Base-by-base conservation (phyloP, 2,113 vertebrate species). In the Egretta garzetta region DNA sequence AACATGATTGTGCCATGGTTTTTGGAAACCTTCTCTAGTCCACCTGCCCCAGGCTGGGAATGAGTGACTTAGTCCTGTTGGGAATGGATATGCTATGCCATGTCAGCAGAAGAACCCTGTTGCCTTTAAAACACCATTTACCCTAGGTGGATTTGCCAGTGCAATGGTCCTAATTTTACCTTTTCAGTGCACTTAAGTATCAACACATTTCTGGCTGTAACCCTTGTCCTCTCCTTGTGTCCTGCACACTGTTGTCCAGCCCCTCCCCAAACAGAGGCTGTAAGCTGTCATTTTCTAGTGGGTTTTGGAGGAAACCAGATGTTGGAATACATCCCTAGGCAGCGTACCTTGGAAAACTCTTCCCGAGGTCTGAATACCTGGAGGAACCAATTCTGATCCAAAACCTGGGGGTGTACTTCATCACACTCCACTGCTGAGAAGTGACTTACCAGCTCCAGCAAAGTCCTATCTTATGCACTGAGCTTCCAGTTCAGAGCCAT, bases 21-120 rank as follows among this genome's bases (percentile, higher is more conserved):
- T 94, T 74, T 53, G 68, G 32, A n/a, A 11, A 28, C 8, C 20
- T 18, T 21, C 13, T 58, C 19, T 43, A 64, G 6, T 13, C 13
- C 18, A 30, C 4, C 32, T 56, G 10, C 6, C 8, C 22, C 20
- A 62, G n/a, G 7, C 3, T 77, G 32, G 30, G 50, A 66, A 16
- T 0, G 1, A 67, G 12, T 3, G 6, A 43, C 23, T 35, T 50
- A 60, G 13, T 24, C 28, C 14, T 43, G 13, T 2, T 75, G 26
- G 49, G 39, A 60, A 49, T 14, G n/a, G 60, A 28, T 35, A 26
- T 28, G 9, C 26, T 64, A 2, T 63, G 32, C 17, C 41, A 62
- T 23, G 35, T 5, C 24, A 70, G 28, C 32, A 55, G 63, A 81
- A 47, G 5, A 95, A 41, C 22, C 49, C 28, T 80, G 5, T 12